Evolutionary conservation across 2,113 vertebrate species (phyloP).

Genomic region (Cyprinodon tularosa): DNA sequence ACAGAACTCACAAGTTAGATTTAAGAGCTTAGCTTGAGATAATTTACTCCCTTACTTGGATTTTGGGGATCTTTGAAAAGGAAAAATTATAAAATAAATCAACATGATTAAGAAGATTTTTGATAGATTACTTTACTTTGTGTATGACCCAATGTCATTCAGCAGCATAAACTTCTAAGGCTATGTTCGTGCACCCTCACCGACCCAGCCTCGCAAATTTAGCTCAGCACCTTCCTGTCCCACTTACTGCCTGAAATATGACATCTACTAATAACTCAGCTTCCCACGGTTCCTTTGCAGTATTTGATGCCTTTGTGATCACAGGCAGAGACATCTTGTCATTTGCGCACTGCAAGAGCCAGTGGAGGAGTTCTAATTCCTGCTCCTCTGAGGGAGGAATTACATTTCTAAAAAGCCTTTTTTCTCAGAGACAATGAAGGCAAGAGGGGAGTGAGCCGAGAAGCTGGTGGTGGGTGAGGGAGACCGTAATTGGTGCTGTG

Average conservation of each 20-base stretch:
- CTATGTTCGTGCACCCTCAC: neutral
- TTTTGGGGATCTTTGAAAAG: conserved; percentile 29
- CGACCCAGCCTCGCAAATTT: conserved; percentile 16
- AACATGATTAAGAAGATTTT: conserved; percentile 37
- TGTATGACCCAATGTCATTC: conserved; percentile 17
- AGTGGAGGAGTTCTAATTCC: conserved; percentile 26
- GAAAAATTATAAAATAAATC: neutral
- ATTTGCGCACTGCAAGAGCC: conserved; percentile 31
- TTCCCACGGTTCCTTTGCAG: conserved; percentile 15
- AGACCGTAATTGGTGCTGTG: conserved; percentile 54
- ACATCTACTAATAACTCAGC: conserved; percentile 18
- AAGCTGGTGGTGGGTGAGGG: conserved; percentile 31
- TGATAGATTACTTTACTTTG: conserved; percentile 28
- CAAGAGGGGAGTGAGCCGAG: conserved; percentile 16
- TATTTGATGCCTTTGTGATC: conserved; percentile 33
- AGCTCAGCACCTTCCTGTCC: conserved; percentile 9
- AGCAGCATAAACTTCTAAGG: neutral
- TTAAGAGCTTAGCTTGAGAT: conserved; percentile 29
- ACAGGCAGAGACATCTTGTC: conserved; percentile 16
- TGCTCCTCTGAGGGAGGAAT: conserved; percentile 34
- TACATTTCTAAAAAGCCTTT: conserved; percentile 40
- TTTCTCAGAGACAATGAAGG: conserved; percentile 42
- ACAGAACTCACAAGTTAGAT: neutral
- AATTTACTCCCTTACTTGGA: conserved; percentile 35
- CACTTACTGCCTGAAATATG: conserved; percentile 1